Percentiles rank a stretch among this genome's conserved stretches.
Evolutionary conservation across 2,888 invertebrate species (phyloP).

Genomic region (Odontocolon sp.): DNA sequence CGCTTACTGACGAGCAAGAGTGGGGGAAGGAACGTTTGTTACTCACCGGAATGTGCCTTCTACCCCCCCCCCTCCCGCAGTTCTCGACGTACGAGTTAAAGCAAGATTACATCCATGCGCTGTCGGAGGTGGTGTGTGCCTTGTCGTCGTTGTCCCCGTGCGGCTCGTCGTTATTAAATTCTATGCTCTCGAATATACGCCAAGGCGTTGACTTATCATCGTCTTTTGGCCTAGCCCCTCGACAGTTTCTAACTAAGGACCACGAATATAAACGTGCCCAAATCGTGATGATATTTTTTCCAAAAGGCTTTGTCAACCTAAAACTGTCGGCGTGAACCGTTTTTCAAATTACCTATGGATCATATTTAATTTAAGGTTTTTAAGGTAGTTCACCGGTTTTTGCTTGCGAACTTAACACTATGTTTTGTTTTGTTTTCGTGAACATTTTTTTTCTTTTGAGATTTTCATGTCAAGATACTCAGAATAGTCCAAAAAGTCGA

Average conservation of each 20-base stretch:
- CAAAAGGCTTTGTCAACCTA: too few species aligned
- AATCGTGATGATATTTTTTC: too few species aligned
- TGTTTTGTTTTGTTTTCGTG: too few species aligned
- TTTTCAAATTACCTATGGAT: too few species aligned
- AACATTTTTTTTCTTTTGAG: too few species aligned
- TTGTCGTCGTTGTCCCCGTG: constrained; percentile 35
- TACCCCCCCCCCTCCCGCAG: constrained; percentile 58
- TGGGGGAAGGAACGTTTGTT: constrained; percentile 73
- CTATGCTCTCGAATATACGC: constrained; percentile 62
- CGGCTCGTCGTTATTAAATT: constrained; percentile 63
- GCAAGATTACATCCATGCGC: constrained; percentile 79
- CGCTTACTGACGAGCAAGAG: constrained; percentile 44
- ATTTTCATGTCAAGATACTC: too few species aligned
- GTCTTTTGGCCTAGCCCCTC: constrained; percentile 32
- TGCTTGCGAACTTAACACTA: too few species aligned
- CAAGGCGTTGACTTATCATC: constrained; percentile 63
- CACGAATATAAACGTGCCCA: too few species aligned
- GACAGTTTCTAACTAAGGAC: neutral
- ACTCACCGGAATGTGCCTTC: constrained; percentile 76
- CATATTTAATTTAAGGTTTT: too few species aligned
- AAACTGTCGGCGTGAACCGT: too few species aligned
- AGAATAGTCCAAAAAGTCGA: too few species aligned
- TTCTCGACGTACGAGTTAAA: constrained; percentile 76
- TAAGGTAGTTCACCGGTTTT: too few species aligned
- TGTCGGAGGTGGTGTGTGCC: constrained; percentile 28